Evolutionary conservation across 2,888 invertebrate species (phyloP), one percentile per base, ranked within the genome.

Genomic region (Hoplodrina blanda): DNA sequence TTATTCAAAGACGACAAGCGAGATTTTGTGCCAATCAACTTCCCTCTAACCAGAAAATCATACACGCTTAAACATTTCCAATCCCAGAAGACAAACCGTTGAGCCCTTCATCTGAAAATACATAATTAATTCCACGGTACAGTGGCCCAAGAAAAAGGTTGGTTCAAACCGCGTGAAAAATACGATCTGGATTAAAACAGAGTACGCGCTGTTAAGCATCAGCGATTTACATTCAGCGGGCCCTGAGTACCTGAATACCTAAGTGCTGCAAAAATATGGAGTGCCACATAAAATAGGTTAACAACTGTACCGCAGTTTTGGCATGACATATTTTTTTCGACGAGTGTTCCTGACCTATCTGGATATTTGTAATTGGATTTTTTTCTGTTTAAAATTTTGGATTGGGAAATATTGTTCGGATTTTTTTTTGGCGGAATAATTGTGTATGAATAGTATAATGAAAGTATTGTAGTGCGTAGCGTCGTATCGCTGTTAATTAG

Each of bases 231-330:
- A 74, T 81, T 69, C 73, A 68, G 33, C 52, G 55, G 37, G 4
- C 56, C 11, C 10, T 19, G 20, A 54, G 41, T 54, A 44, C 55
- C 46, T 41, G 41, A 67, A 67, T 66, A 49, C 11, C 54, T 54
- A 62, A 73, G 66, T 69, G 56, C 83, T 69, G 69, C 69, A 76
- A 67, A 78, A 83, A 78, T 74, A 80, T 80, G 65, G 55, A 80
- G 64, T 66, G 61, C 59, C 53, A 52, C 57, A 55, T 66, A 69
- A 83, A 83, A 83, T 85, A 68, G 78, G 85, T 83, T 81, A 85
- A 83, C 84, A 64, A 74, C 66, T 70, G 72, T 53, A 77, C 81
- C 62, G 59, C 67, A 72, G 73, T 74, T 80, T 80, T 76, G 73
- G 76, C 71, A 59, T 68, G 69, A 53, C 30, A 20, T 17, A 46